These are phyloP conservation scores for Drosophila melanosoma DNA, from an alignment of 2,888 invertebrate genomes.

Conservation along the genomic window DNA sequence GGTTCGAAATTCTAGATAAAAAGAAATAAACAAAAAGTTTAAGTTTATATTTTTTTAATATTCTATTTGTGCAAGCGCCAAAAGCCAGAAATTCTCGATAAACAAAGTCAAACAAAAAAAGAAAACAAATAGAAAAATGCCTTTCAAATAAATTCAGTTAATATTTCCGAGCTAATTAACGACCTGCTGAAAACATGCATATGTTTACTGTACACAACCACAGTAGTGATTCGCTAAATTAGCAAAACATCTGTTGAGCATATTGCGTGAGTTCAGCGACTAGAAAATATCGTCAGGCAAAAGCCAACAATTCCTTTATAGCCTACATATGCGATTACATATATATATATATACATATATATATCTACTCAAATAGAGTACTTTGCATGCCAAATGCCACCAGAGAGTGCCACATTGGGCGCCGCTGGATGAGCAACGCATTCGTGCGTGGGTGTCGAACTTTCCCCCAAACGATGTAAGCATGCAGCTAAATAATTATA, in stretches of 20 bases:
- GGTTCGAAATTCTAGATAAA: conserved; percentile 90
- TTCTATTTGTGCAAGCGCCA: conserved; percentile 32
- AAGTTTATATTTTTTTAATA: conserved; percentile 5
- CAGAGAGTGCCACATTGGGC: conserved; percentile 20
- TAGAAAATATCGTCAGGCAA: conserved; percentile 36
- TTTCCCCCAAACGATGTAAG: conserved; percentile 62
- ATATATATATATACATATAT: neutral
- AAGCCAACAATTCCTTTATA: conserved; percentile 25
- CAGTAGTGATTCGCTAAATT: conserved; percentile 30
- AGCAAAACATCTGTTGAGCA: conserved; percentile 55
- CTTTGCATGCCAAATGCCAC: conserved; percentile 48
- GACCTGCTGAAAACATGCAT: conserved; percentile 15
- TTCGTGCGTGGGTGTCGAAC: conserved; percentile 75
- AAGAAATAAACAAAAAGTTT: conserved; percentile 23
- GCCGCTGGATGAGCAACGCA: conserved; percentile 67
- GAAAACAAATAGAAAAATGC: conserved; percentile 1
- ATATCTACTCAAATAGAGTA: neutral
- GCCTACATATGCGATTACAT: neutral
- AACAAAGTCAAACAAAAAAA: conserved; percentile 30
- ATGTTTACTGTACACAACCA: conserved; percentile 24
- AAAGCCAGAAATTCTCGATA: conserved; percentile 22
- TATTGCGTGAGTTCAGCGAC: conserved; percentile 59
- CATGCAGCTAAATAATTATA: conserved; percentile 63
- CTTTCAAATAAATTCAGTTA: conserved; percentile 57
- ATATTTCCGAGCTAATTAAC: conserved; percentile 62